Evolutionary conservation across 2,888 invertebrate genomes (phyloP), one percentile per base, ranked within the genome.

Genomic region (Drosophila percnosoma): DNA sequence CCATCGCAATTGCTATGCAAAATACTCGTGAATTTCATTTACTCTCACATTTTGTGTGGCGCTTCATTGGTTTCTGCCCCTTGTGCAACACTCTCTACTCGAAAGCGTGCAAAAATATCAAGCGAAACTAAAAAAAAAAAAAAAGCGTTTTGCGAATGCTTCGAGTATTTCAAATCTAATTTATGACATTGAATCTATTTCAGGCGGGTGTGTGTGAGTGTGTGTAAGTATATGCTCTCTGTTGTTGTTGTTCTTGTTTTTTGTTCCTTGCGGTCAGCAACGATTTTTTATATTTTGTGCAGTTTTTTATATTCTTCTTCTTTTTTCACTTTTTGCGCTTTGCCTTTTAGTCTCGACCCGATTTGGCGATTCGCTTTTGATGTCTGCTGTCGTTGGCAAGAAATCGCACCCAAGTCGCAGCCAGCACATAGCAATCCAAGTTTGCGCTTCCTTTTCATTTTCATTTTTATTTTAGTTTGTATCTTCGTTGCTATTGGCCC

Each of bases 101-200:
- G 61, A 49, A 61, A 72, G 63, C 68, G 65, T 68, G 63, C 63
- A 65, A 65, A 75, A 77, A 82, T 75, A 79, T 73, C 72, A 75
- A 45, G 15, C 4, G 27, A 45, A 4, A 45, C 7, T 15, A 1
- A 76, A 76, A 74, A 77, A 83, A 76, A 72, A 79, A 80, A 53
- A 66, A 58, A 62, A 64, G 31, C 57, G 48, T 58, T 57, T 55
- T 71, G 65, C 70, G 29, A 85, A 75, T 73, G 85, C 90, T 81
- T 75, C 75, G 79, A 87, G 84, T 68, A 87, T 87, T 87, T 90
- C 89, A 90, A 90, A 87, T 89, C 89, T 90, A 87, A 87, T 87
- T 90, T 87, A 87, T 90, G 87, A 89, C 90, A 87, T 82, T 89
- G 87, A 90, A 87, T 87, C 89, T 87, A 87, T 87, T 87, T 81